These are phyloP conservation scores for Malacoctenus gilli DNA, from an alignment of 2,797 vertebrate genomes.

Conservation along the genomic window DNA sequence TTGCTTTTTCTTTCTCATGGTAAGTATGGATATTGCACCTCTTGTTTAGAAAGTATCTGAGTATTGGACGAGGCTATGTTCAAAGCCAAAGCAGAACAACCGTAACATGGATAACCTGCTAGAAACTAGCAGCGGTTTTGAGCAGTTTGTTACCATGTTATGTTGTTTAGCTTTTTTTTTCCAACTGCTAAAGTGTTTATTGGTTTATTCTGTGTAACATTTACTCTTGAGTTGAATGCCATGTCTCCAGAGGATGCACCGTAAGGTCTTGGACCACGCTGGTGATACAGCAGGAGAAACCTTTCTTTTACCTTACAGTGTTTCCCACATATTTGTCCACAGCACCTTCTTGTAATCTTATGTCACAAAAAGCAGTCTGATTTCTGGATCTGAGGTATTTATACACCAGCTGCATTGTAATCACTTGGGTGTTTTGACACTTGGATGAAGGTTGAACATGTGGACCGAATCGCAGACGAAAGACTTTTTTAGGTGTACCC, in stretches of 20 bases:
- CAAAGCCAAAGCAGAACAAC: conserved; percentile 56
- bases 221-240: conserved; percentile 32
- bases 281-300: conserved; percentile 4
- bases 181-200: conserved; percentile 33
- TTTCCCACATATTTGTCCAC: conserved; percentile 37
- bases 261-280: conserved; percentile 12
- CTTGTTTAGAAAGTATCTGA: conserved; percentile 45
- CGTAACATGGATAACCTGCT: conserved; percentile 60
- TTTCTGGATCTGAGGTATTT: too few relatives aligned
- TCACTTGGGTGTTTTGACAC: conserved; percentile 31
- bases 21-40: conserved; percentile 64
- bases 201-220: conserved; percentile 42
- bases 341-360: conserved; percentile 16
- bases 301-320: conserved; percentile 20
- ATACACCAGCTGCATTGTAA: too few relatives aligned
- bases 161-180: conserved; percentile 41
- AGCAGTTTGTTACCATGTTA: conserved; percentile 61
- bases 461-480: conserved; percentile 19
- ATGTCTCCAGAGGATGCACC: conserved; percentile 6
- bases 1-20: conserved; percentile 59
- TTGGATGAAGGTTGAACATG: conserved; percentile 9
- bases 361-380: conserved; percentile 24
- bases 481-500: conserved; percentile 1
- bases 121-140: conserved; percentile 75
- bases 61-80: conserved; percentile 21